Base-by-base conservation (phyloP, 92 coral and sea anemone species). In the Meandrina meandrites region DNA sequence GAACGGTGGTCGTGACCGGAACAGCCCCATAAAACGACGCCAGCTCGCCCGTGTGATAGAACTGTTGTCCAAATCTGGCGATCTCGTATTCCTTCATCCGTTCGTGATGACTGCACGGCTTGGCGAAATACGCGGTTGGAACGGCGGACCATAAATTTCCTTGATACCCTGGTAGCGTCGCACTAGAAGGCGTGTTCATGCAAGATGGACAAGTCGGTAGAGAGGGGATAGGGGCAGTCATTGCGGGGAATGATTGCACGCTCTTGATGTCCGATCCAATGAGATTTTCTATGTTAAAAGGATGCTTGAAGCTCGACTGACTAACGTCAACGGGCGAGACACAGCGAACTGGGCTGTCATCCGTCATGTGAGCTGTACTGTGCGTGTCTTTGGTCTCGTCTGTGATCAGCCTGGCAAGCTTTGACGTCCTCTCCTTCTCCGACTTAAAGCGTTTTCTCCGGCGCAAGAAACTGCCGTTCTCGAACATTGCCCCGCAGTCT, bases 401-500 rank as follows among this genome's bases (percentile, higher is more conserved):
- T 12, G 91, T 87, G 32, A 95, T 95, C 66, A 95, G 64, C 76
- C 85, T 91, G 45, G 96, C 92, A 24, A 95, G 80, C 84, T 95
- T 95, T 24, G 81, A 73, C 30, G 96, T 89, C 45, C 98, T 91
- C 19, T 97, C 98, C 76, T 90, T 92, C 89, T 97, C 98, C 13
- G 99, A 94, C 75, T 92, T 97, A 86, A 97, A 97, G 40, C 99
- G 95, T 73, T 97, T 97, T 80, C 98, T 91, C 32, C 99, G 92
- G 13, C 99, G 89, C 37, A 97, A 84, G 86, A 95, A 97, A 84
- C 99, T 95, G 34, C 99, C 99, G 67, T 97, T 97, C 60, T 97
- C 99, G 66, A 97, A 97, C 99, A 97, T 97, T 18, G 98, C 93
- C 8, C 98, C 99, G 68, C 99, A 97, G 86, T 97, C 99, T 13